These are phyloP conservation scores for Baccha elongata DNA, from an alignment of 2,888 invertebrate species.

Conservation along the genomic window DNA sequence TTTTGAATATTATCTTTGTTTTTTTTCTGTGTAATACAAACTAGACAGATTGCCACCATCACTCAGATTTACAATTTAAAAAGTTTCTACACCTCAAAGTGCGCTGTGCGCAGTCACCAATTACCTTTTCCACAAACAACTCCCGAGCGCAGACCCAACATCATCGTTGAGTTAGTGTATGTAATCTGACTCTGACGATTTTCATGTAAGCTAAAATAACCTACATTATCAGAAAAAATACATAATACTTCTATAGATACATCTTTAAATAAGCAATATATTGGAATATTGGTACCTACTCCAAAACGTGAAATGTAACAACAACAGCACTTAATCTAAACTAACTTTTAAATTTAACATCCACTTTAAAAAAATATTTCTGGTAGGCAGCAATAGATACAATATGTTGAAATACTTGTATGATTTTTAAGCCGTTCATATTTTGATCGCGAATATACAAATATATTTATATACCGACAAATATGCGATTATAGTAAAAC, in stretches of 20 bases:
- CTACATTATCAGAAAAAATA: too few species aligned
- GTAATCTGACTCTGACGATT: not conserved
- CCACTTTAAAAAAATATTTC: slow-evolving; percentile 24
- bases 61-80: slow-evolving; percentile 57
- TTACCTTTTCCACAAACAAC: not conserved
- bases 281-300: too few species aligned
- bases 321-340: slow-evolving; percentile 37
- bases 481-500: slow-evolving; percentile 30
- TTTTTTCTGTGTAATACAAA: slow-evolving; percentile 8
- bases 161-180: not conserved
- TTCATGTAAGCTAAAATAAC: not conserved
- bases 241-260: too few species aligned
- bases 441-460: not conserved
- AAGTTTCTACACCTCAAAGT: slow-evolving; percentile 55
- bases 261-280: too few species aligned
- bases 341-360: slow-evolving; percentile 33
- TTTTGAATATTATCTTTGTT: too few species aligned
- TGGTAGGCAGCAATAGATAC: slow-evolving; percentile 50
- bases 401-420: slow-evolving; percentile 66
- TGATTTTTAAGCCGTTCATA: slow-evolving; percentile 51
- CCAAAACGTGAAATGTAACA: slow-evolving; percentile 1
- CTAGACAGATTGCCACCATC: slow-evolving; percentile 67
- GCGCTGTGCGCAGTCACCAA: slow-evolving; percentile 45
- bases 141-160: not conserved
- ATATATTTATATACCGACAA: not conserved